phyloP scores from a whole-genome alignment of 2,888 invertebrate genomes.

The Adineta ricciae region DNA sequence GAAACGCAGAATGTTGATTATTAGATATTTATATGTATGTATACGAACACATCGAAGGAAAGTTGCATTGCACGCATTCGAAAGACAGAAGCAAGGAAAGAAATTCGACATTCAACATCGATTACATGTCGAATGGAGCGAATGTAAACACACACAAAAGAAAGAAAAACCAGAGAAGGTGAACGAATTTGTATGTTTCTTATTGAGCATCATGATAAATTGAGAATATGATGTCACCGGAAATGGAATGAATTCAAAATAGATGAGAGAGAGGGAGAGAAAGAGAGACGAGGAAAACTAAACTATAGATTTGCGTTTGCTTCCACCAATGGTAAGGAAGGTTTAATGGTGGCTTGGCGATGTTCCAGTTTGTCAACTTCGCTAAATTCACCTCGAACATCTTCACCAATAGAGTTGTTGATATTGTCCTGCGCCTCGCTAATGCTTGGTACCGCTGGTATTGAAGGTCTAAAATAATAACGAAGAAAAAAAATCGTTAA shows the following conservation, averaged over 20 bases:
- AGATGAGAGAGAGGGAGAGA: neutral
- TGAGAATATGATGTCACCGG: conserved; percentile 5
- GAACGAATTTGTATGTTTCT: neutral
- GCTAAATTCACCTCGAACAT: neutral
- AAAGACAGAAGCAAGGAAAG: neutral
- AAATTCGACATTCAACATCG: neutral
- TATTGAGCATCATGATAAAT: neutral
- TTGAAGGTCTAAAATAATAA: neutral
- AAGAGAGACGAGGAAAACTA: too few species aligned
- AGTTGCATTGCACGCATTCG: neutral
- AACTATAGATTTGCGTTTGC: neutral
- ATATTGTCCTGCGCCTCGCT: neutral
- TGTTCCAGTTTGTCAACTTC: neutral
- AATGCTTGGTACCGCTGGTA: neutral
- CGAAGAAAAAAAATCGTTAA: neutral
- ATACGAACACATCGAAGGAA: neutral
- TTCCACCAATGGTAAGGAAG: neutral
- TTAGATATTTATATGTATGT: neutral
- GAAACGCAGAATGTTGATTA: neutral
- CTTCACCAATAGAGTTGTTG: neutral
- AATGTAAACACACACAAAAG: neutral
- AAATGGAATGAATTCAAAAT: neutral
- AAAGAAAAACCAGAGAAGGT: neutral
- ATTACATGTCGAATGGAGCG: neutral
- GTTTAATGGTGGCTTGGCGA: neutral